Conservation (phyloP, 92 coral and sea anemone genomes). For the Bergia puertoricense region DNA sequence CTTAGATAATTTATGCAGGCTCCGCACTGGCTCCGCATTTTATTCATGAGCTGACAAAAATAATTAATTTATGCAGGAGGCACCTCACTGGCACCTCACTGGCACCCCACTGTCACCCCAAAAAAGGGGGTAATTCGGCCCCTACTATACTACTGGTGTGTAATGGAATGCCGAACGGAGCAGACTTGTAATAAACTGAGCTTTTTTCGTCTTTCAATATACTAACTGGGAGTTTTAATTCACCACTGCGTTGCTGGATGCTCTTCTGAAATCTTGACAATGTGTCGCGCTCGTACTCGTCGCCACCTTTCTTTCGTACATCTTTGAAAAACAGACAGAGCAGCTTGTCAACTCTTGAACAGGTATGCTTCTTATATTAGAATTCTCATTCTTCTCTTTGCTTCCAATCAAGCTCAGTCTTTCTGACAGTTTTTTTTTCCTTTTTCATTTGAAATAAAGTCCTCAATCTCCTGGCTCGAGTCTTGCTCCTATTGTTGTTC, state of each 20-base stretch:
- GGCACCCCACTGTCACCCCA: no score
- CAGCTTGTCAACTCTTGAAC: background rate
- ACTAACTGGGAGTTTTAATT: background rate
- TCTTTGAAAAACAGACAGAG: background rate
- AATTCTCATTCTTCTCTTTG: background rate
- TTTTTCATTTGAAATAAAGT: background rate
- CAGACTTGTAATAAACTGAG: no score
- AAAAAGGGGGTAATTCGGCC: no score
- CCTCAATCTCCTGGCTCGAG: background rate
- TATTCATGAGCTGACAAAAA: no score
- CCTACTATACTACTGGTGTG: no score
- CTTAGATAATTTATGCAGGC: no score
- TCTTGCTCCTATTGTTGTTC: background rate
- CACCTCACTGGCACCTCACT: no score
- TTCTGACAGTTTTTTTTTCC: background rate
- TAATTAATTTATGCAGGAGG: no score
- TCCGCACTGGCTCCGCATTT: no score
- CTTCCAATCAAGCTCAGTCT: background rate
- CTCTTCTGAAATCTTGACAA: background rate
- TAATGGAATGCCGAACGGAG: no score
- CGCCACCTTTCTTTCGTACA: background rate
- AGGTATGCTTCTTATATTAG: background rate
- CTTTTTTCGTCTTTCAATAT: background rate
- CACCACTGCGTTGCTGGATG: background rate
- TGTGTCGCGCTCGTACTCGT: background rate